Evolutionary conservation across 2,888 invertebrate species (phyloP), one percentile per base, ranked within the genome.

Genomic region (Tuberolachnus salignus): DNA sequence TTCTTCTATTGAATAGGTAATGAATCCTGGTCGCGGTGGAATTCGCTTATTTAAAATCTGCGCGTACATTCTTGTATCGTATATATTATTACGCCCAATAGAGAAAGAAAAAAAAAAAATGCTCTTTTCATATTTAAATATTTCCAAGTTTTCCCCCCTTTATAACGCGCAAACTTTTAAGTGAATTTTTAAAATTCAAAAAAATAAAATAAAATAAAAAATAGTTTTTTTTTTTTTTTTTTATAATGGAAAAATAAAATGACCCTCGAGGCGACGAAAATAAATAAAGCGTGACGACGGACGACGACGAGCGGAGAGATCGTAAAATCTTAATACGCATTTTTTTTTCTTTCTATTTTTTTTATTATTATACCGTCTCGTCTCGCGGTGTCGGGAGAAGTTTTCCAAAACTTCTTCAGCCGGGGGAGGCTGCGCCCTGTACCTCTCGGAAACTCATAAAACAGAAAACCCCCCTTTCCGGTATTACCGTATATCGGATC

Each of bases 191-290:
- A 16, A 57, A n/a, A 55, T 57, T 44, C 11, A 11, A 44, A 70
- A 19, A 19, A n/a, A 51, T n/a, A n/a, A n/a, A n/a, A n/a, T n/a
- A 51, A 9, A 19, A 53, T 1, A 19, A 16, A 55, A 70, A n/a
- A 42, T 42, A 55, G 55, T 55, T 55, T 55, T 21, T 57, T 44
- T 55, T 70, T 57, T 55, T 57, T 57, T 57, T 34, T 34, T 34
- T 6, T 34, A 34, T 55, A 70, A 55, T 10, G 23, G 44, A 23
- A 57, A 55, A 55, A 42, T 57, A 70, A 70, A 57, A 57, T 23
- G 70, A 70, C 44, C 55, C 70, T 55, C 16, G 16, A 57, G 55
- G 44, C 51, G 70, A 70, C 55, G 55, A 55, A 44, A 70, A 70
- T 70, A 44, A 44, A 57, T 70, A 55, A 70, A 57, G 16, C 10